phyloP scores from a whole-genome alignment of 2,888 invertebrate species.

The Xanthorhoe designata region DNA sequence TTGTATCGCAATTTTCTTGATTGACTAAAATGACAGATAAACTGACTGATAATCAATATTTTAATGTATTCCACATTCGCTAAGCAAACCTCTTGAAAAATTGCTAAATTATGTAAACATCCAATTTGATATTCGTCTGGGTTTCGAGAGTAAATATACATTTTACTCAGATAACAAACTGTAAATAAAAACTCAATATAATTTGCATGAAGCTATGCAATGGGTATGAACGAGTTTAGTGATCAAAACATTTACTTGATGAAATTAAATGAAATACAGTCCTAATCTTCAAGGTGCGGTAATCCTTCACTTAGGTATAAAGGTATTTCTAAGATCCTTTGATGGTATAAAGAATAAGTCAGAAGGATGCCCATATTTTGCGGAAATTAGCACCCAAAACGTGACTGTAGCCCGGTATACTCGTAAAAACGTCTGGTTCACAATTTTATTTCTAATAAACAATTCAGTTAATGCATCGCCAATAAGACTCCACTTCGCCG shows the following conservation, averaged over 20 bases:
- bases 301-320: no score
- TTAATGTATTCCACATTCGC: slow-evolving; percentile 24
- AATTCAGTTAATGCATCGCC: no score
- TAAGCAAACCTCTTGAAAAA: slow-evolving; percentile 29
- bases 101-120: slow-evolving; percentile 1
- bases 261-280: no score
- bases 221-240: not conserved
- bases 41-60: not conserved
- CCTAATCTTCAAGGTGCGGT: no score
- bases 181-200: slow-evolving; percentile 6
- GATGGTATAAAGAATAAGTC: no score
- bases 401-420: no score
- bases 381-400: no score
- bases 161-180: slow-evolving; percentile 14
- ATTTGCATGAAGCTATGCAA: not conserved
- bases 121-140: slow-evolving; percentile 16
- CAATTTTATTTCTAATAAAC: no score
- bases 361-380: no score
- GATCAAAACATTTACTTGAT: not conserved
- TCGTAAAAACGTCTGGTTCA: no score
- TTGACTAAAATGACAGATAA: not conserved
- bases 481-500: no score
- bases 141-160: slow-evolving; percentile 13
- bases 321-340: no score
- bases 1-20: not conserved